Base-by-base conservation (phyloP, 1,140 invertebrate genomes). In the Cylas formicarius region DNA sequence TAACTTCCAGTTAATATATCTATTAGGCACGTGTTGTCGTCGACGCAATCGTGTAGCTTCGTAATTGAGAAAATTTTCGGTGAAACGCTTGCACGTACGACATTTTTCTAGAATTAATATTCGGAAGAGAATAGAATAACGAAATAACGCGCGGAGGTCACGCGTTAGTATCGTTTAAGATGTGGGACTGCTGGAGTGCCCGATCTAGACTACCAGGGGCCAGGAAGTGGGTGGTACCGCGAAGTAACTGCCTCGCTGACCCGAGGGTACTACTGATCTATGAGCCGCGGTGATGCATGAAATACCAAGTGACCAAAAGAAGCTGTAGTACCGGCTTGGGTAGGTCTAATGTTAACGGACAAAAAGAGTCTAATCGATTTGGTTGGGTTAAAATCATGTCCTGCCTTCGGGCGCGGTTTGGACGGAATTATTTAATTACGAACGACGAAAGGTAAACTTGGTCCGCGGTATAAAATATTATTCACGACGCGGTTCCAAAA, bases 151-250 rank as follows among this genome's bases (percentile, higher is more conserved):
- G n/a, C 24, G 27, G 45, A 47, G 45, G 45, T 47, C 45, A 47
- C 41, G 36, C 45, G 45, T 47, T 37, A 47, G 34, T 22, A 18
- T 47, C 31, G 13, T 40, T 40, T 38, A 35, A 31, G 41, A 33
- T 43, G 27, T 31, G 32, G 27, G 29, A 22, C 34, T 28, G 31
- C 42, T 38, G 45, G 37, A 47, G 45, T 23, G 41, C 44, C 35
- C 36, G 44, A 46, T 46, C 44, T 46, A 37, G 35, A 32, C 45
- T 28, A 44, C 33, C 42, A 35, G 37, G 24, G 44, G 48, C 43
- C 38, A 55, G 53, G 53, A 55, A 55, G 53, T 55, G 53, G 53
- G 50, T 52, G 50, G 45, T 43, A 37, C 50, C 32, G 35, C 20
- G 24, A 32, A 40, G 37, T 52, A 55, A 52, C 53, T 52, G 53